Percentiles rank a stretch among this genome's conserved stretches.
These are phyloP conservation scores for Paradoxurus hermaphroditus DNA, from an alignment of 2,113 vertebrate species.

Conservation along the genomic window DNA sequence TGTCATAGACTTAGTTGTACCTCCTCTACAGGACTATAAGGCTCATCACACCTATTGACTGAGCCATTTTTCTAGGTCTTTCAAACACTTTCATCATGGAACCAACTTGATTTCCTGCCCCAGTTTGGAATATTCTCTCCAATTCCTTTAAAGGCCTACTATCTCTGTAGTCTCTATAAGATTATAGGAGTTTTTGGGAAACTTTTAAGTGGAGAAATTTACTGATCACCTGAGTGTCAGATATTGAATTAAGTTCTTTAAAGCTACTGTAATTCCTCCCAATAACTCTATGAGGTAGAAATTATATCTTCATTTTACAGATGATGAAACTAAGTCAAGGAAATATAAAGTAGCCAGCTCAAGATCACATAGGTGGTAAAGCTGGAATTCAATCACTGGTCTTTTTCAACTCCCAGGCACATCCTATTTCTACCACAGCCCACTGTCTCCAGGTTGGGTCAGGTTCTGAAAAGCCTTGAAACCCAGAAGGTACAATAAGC, in stretches of 20 bases:
- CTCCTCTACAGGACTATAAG: neutral
- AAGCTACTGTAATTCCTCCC: neutral
- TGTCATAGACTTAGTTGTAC: neutral
- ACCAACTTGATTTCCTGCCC: neutral
- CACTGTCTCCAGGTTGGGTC: neutral
- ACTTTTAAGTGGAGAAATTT: slow-evolving; percentile 32
- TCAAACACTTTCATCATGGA: neutral
- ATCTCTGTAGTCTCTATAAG: neutral
- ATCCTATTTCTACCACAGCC: neutral
- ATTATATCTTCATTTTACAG: slow-evolving; percentile 31
- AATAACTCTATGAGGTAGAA: neutral
- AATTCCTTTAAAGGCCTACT: neutral
- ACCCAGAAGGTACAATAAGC: neutral
- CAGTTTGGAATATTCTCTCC: slow-evolving; percentile 18
- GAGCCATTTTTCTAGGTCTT: neutral
- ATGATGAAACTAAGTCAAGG: slow-evolving; percentile 21
- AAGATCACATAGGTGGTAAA: neutral
- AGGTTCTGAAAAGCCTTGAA: slow-evolving; percentile 19
- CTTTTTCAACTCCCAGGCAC: neutral
- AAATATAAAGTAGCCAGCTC: slow-evolving; percentile 26
- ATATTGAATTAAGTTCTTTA: slow-evolving; percentile 23
- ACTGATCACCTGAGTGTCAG: neutral
- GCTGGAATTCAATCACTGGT: neutral
- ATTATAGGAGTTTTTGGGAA: neutral
- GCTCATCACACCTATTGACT: neutral